Conservation (phyloP, 2,888 invertebrate species). For the Drepana falcataria region DNA sequence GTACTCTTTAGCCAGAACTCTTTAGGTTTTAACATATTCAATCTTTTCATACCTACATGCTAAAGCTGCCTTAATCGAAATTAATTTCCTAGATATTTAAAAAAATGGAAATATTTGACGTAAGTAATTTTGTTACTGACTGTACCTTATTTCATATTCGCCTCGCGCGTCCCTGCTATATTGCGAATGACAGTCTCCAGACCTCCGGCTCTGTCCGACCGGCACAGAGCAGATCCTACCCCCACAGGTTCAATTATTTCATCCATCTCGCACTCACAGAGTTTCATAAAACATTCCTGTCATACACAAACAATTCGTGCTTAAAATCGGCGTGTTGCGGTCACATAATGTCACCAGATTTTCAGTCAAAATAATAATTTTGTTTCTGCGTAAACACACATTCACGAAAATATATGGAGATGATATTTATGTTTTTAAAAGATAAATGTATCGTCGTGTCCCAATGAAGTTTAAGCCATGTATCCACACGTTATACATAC, state of each 20-base stretch:
- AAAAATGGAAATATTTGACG: too few relatives aligned
- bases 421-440: neutral
- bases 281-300: conserved; percentile 1
- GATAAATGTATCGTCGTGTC: conserved; percentile 1
- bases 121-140: conserved; percentile 26
- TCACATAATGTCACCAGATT: neutral
- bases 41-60: too few relatives aligned
- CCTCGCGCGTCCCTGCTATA: conserved; percentile 50
- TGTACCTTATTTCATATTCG: conserved; percentile 61
- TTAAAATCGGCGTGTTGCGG: neutral
- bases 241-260: conserved; percentile 13
- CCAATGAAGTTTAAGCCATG: neutral
- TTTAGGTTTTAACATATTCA: too few relatives aligned
- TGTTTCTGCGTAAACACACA: neutral
- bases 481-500: neutral
- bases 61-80: too few relatives aligned
- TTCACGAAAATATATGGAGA: neutral
- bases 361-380: neutral
- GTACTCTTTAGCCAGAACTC: too few relatives aligned
- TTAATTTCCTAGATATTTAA: too few relatives aligned
- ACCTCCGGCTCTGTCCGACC: conserved; percentile 34
- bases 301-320: neutral
- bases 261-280: conserved; percentile 35
- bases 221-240: conserved; percentile 18
- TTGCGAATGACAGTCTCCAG: conserved; percentile 64